Conservation (phyloP, 1,140 invertebrate genomes). For the Lordiphosa stackelbergi region DNA sequence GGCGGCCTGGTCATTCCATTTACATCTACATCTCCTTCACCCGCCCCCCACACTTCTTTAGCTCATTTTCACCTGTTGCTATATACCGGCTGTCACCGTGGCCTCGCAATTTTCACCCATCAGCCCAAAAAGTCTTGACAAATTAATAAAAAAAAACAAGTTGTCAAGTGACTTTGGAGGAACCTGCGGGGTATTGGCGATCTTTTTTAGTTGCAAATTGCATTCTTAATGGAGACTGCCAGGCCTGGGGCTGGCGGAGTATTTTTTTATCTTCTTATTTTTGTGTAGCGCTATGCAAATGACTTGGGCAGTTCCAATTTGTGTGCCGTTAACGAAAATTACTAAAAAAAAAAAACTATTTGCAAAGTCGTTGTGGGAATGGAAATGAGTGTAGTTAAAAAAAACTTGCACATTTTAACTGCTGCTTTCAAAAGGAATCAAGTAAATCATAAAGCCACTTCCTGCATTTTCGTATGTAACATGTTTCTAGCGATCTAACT, state of each 20-base stretch:
- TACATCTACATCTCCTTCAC: neutral
- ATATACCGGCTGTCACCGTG: constrained; percentile 8
- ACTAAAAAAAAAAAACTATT: constrained; percentile 1
- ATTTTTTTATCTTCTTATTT: neutral
- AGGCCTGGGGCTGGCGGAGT: constrained; percentile 8
- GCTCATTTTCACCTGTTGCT: constrained; percentile 41
- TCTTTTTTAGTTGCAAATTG: constrained; percentile 37
- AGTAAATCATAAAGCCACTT: too few species aligned
- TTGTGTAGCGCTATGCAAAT: constrained; percentile 35
- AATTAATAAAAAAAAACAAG: constrained; percentile 52
- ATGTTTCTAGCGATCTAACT: too few species aligned
- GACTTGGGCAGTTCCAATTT: constrained; percentile 32
- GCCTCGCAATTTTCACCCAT: constrained; percentile 42
- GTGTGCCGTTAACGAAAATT: constrained; percentile 8
- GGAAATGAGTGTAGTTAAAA: too few species aligned
- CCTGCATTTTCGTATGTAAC: too few species aligned
- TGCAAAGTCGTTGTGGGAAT: too few species aligned
- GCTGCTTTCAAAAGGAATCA: too few species aligned
- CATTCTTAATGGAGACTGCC: constrained; percentile 46
- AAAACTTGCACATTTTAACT: too few species aligned
- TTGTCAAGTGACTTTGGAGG: constrained; percentile 27
- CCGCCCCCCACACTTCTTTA: constrained; percentile 4
- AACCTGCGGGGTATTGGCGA: constrained; percentile 24
- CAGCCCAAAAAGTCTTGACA: constrained; percentile 54
- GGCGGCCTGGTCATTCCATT: constrained; percentile 19